Percentiles rank a stretch among this genome's conserved stretches.
These are phyloP conservation scores for Chrysocyon brachyurus DNA, from an alignment of 2,797 vertebrate genomes.

Conservation along the genomic window DNA sequence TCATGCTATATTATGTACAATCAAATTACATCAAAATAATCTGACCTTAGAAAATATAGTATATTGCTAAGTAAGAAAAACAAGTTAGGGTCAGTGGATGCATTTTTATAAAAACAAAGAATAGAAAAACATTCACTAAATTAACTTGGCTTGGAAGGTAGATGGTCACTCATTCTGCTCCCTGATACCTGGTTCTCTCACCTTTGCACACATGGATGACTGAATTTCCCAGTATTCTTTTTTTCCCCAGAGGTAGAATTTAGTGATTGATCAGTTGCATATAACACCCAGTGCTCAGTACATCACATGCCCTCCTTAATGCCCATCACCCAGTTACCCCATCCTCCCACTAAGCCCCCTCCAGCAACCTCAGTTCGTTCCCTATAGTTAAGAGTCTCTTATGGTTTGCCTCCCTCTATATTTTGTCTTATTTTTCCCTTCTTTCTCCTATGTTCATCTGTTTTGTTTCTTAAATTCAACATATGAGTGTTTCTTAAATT, in stretches of 20 bases:
- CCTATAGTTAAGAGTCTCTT: background rate
- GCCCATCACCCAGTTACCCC: background rate
- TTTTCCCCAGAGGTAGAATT: background rate
- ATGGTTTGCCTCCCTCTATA: background rate
- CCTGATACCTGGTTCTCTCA: background rate
- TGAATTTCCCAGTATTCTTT: background rate
- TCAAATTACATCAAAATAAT: background rate
- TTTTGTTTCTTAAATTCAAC: background rate
- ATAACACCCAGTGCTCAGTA: background rate
- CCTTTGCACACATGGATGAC: background rate
- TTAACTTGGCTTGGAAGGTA: background rate
- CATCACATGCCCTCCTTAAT: background rate
- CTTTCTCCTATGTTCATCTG: background rate
- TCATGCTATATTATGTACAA: background rate
- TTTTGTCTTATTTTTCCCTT: background rate
- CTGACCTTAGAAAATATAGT: background rate
- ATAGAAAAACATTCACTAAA: background rate
- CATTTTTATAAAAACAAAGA: background rate
- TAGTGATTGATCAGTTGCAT: background rate
- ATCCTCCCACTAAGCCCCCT: background rate
- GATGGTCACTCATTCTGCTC: background rate
- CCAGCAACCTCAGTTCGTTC: background rate
- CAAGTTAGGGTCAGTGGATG: background rate
- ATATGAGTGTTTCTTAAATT: background rate
- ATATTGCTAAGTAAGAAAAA: background rate